A percentile compares a stretch with the other conserved stretches of the same genome.
phyloP scores from a whole-genome alignment of 1,140 invertebrate species.

The Drosophila tsacasi region DNA sequence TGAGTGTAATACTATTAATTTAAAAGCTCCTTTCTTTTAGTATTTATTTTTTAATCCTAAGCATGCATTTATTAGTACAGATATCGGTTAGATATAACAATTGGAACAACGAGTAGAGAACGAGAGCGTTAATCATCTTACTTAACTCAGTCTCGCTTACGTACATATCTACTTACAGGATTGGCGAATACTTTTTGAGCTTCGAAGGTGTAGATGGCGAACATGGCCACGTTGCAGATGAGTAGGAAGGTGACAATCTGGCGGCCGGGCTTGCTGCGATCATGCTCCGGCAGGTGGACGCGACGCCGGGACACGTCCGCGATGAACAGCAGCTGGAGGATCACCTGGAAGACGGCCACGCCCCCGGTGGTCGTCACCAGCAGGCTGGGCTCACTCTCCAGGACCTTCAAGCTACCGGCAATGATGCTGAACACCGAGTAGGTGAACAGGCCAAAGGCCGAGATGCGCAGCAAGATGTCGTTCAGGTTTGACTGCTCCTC shows the following conservation, averaged over 20 bases:
- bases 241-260: constrained; percentile 98
- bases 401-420: constrained; percentile 93
- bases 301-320: constrained; percentile 96
- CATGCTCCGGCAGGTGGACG: constrained; percentile 95
- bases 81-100: constrained; percentile 13
- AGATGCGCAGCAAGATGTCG: constrained; percentile 95
- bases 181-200: constrained; percentile 96
- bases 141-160: constrained; percentile 84
- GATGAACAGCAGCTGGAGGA: constrained; percentile 97
- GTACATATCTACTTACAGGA: constrained; percentile 89
- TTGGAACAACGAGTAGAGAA: constrained; percentile 62
- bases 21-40: not conserved
- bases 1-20: not conserved
- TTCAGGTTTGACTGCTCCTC: constrained; percentile 95
- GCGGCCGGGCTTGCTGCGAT: constrained; percentile 96
- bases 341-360: constrained; percentile 93
- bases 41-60: not conserved
- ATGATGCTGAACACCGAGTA: constrained; percentile 97
- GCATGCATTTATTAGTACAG: constrained; percentile 18
- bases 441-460: constrained; percentile 95
- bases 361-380: constrained; percentile 95
- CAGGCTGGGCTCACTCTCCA: constrained; percentile 94
- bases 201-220: constrained; percentile 98
- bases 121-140: constrained; percentile 83
- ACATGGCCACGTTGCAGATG: constrained; percentile 97